These are phyloP conservation scores for Drosophila quinaria DNA, from an alignment of 2,888 invertebrate genomes.

Conservation along the genomic window DNA sequence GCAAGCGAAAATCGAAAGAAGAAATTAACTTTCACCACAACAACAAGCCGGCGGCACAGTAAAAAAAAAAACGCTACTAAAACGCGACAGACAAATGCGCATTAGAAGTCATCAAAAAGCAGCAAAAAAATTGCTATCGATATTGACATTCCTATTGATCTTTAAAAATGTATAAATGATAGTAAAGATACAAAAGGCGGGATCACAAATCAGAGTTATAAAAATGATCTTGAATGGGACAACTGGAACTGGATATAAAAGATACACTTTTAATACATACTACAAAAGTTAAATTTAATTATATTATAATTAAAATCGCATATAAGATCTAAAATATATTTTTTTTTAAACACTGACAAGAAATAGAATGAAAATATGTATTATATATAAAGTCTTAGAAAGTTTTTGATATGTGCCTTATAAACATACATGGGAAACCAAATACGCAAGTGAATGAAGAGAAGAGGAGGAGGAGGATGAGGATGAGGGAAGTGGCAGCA, in stretches of 20 bases:
- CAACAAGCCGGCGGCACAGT: conserved; percentile 53
- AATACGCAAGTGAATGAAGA: conserved; percentile 25
- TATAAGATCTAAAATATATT: too few species aligned
- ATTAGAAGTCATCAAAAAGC: conserved; percentile 69
- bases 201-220: too few species aligned
- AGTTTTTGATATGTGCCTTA: conserved; percentile 30
- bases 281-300: too few species aligned
- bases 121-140: conserved; percentile 30
- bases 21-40: conserved; percentile 67
- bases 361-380: background rate
- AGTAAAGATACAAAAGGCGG: background rate
- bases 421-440: conserved; percentile 34
- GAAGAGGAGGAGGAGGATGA: background rate
- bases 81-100: conserved; percentile 59
- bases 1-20: conserved; percentile 73
- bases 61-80: conserved; percentile 38
- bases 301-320: too few species aligned
- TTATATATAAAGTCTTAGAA: conserved; percentile 44
- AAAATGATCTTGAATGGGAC: too few species aligned
- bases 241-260: too few species aligned
- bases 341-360: background rate
- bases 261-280: too few species aligned
- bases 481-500: background rate
- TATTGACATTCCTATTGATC: conserved; percentile 23
- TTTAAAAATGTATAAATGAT: background rate